Evolutionary conservation across 2,797 vertebrate species (phyloP).

Genomic region (Margarornis squamiger): DNA sequence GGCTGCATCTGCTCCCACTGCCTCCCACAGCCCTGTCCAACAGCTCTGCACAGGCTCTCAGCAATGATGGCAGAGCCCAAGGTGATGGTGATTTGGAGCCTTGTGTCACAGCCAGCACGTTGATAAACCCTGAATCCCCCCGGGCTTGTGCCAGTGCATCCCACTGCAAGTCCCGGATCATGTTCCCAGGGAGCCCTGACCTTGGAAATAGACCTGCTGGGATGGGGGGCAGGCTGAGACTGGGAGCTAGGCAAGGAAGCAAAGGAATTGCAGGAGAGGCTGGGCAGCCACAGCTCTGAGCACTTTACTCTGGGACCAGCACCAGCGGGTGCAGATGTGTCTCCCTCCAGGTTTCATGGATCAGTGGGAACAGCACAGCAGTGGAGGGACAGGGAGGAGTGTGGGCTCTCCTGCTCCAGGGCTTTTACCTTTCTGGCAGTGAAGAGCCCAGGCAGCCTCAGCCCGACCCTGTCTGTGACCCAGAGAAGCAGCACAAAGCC

Average conservation of each 20-base stretch:
- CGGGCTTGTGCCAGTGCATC: background rate
- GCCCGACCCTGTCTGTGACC: background rate
- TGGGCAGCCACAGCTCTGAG: background rate
- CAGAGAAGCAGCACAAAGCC: background rate
- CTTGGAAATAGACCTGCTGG: background rate
- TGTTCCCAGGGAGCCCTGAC: fast-evolving
- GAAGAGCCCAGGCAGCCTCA: background rate
- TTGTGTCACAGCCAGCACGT: fast-evolving
- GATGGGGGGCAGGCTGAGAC: fast-evolving
- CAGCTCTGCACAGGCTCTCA: fast-evolving
- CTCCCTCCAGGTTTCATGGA: background rate
- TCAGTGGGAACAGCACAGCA: background rate
- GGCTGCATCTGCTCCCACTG: background rate
- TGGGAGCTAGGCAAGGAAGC: background rate
- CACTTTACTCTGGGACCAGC: background rate
- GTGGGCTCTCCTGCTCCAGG: background rate
- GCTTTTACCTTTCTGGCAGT: background rate
- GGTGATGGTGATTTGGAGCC: background rate
- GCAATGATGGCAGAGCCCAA: background rate
- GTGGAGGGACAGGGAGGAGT: fast-evolving
- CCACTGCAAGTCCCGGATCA: background rate
- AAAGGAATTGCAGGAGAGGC: background rate
- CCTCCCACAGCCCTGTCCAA: background rate
- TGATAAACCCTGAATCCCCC: too few species aligned
- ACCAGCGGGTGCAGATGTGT: fast-evolving